Evolutionary conservation across 2,797 vertebrate genomes (phyloP), one percentile per base, ranked within the genome.

Genomic region (Poeciliopsis infans): DNA sequence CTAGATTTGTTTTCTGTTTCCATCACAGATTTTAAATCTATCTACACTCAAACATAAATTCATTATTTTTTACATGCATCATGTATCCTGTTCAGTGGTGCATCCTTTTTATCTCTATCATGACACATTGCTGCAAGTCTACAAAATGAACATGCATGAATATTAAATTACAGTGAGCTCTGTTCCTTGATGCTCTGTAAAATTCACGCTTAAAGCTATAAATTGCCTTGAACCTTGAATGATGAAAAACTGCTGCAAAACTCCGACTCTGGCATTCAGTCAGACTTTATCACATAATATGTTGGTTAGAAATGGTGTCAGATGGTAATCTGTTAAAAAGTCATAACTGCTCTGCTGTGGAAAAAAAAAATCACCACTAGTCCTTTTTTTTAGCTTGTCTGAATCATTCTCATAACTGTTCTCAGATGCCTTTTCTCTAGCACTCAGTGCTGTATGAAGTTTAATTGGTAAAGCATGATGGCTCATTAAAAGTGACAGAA

Each of bases 401-500:
- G 36, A 75, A 77, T 39, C 76, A 28, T 53, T 43, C 43, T 47
- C 20, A 68, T 28, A 74, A 13, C 55, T 80, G 55, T 73, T 79
- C 41, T 57, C 74, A 75, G 55, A 78, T 36, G 49, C 45, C 23
- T 23, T 66, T 66, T 66, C 33, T 39, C 36, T 12, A 39, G n/a
- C 68, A 46, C 28, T 46, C n/a, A 55, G 53, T 28, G 33, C 47
- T 79, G 41, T 23, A 73, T 39, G 10, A 75, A 36, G 36, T n/a
- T 45, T 90, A 93, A 92, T 87, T 88, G 83, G 64, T 5, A 12
- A 46, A 76, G 64, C 31, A 49, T 75, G 77, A 33, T n/a, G 2
- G 11, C 80, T 89, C 69, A 85, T 92, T 92, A 89, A 86, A 86
- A 88, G 36, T 83, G 86, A 85, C 87, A 86, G 81, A 75, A 85